Evolutionary conservation across 1,140 invertebrate genomes (phyloP).

Genomic region (Schlechtendalia chinensis): DNA sequence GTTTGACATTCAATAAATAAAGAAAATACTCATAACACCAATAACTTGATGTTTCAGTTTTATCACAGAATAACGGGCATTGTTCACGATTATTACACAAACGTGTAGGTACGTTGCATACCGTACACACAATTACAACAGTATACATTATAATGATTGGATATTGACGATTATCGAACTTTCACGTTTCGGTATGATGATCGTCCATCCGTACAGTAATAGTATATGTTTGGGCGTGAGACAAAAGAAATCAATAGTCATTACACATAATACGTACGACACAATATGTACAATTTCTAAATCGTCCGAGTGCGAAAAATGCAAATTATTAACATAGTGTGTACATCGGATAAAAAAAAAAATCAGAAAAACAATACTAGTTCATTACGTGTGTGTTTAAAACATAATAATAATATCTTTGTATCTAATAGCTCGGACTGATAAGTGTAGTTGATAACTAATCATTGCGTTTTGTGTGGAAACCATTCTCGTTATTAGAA

Average conservation of each 20-base stretch:
- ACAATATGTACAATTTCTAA: constrained; percentile 25
- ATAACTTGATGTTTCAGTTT: no score
- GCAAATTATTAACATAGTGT: not conserved
- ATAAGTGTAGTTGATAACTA: no score
- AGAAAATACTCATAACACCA: no score
- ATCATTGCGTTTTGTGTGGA: no score
- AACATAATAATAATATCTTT: no score
- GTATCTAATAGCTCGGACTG: no score
- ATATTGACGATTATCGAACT: constrained; percentile 12
- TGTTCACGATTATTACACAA: not conserved
- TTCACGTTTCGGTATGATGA: constrained; percentile 29
- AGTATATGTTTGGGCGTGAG: not conserved
- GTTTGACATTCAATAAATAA: no score
- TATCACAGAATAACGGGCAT: not conserved
- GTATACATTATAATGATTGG: not conserved
- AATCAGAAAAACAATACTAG: no score
- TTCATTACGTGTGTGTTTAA: no score
- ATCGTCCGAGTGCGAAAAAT: not conserved
- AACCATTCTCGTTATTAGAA: no score
- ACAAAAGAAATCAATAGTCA: constrained; percentile 34
- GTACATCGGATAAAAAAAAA: no score
- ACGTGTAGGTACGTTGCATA: not conserved
- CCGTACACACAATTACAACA: not conserved
- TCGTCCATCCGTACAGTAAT: no score
- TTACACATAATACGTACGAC: not conserved